Evolutionary conservation across 1,140 invertebrate species (phyloP), one percentile per base, ranked within the genome.

Genomic region (Hypsibius dujardini): DNA sequence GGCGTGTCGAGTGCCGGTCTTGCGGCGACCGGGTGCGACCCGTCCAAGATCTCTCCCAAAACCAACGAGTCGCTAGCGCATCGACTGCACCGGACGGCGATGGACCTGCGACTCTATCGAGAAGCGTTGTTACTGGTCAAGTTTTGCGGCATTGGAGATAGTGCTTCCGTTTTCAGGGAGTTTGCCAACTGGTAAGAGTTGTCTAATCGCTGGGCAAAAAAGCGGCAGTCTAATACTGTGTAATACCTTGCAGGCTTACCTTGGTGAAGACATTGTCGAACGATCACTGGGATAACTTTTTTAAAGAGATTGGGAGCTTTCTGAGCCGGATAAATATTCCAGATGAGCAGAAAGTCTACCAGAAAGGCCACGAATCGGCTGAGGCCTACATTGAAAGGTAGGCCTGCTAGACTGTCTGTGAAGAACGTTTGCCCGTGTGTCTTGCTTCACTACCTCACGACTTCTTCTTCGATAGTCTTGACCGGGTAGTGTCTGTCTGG

Each of bases 251-350:
- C 62, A 67, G 62, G 62, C 3, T 67, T 14, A 67, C 45, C 3
- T 42, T 14, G 42, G 62, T 67, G 42, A 14, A 12, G 7, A 67
- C 62, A 42, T 42, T 67, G 45, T 12, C 42, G 7, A 67, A 42
- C 12, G 62, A 67, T 12, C 62, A 67, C 7, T 67, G 62, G 62
- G 62, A 67, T 14, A 42, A 67, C 3, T 67, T 67, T 42, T 7
- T 42, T 3, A 42, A 3, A 3, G 7, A 67, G 62, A 67, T 7
- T 42, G 7, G 7, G 42, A 3, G 12, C 42, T 67, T 67, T 42
- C 7, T 67, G 7, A 42, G 45, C 62, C 7, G 62, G 62, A 3
- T 67, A 42, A 3, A 7, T 67, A 3, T 67, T 7, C 7, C 45
- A 14, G 7, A 7, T 12, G 62, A 7, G 62, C 12, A 67, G 42